Evolutionary conservation across 2,888 invertebrate species (phyloP), one percentile per base, ranked within the genome.

Genomic region (Amphipyra berbera): DNA sequence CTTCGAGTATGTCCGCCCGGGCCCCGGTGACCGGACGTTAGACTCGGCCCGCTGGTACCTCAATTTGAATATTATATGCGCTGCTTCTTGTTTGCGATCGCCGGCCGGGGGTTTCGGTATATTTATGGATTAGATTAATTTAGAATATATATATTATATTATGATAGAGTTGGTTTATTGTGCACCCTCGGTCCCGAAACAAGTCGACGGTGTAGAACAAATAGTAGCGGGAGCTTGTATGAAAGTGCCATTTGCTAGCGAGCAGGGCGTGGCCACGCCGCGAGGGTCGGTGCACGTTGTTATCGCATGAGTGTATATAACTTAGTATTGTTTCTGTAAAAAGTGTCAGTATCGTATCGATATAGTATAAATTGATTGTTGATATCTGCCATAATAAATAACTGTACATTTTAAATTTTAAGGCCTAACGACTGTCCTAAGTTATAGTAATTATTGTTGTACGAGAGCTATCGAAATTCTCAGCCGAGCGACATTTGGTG

Each of bases 351-450:
- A 90, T 88, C 88, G 83, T 91, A 88, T 90, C 87, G 81, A 88
- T 88, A 88, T 86, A 83, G 86, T 85, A 88, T 88, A 90, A 92
- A 92, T 90, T 90, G 88, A 90, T 93, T 92, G 94, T 95, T 93
- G 90, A 94, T 92, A 93, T 94, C 91, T 94, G 94, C 94, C 94
- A 94, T 95, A 94, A 93, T 94, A 91, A 91, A 84, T 90, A 91
- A 90, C 83, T 94, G 93, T 94, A 94, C 82, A 93, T 93, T 93
- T 84, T 91, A 90, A 88, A 87, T 89, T 82, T 87, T 94, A 92
- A 93, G 94, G 93, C 94, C 94, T 93, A 93, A 93, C 92, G 93
- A 93, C 93, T 94, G 93, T 94, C 90, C 89, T 92, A 90, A 89
- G 88, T 89, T 92, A 86, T 90, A 83, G 82, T 86, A 88, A 87